Base-by-base conservation (phyloP, 2,797 vertebrate genomes). In the Pogoniulus pusillus region DNA sequence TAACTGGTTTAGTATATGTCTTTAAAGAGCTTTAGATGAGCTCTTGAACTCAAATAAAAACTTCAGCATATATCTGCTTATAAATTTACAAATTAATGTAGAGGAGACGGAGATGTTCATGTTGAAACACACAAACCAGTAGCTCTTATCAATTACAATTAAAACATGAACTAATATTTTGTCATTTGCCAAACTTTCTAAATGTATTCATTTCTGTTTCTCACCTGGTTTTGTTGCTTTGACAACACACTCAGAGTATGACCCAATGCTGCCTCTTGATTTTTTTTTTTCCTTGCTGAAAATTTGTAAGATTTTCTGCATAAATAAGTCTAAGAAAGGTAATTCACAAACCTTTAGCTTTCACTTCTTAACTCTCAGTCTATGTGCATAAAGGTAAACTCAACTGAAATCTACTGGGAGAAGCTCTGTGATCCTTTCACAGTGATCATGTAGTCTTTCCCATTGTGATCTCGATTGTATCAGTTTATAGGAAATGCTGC, bases 201-300 rank as follows among this genome's bases (percentile, higher is more conserved):
- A 93, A 79, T 59, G 24, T 77, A 41, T 82, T 93, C 30, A 79
- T 91, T 90, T 96, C 22, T 86, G 74, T 93, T 96, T 64, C 68
- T 93, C 45, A 93, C 83, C 78, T 96, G 79, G 6, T 72, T 94
- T 95, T 85, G 72, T 72, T 92, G 32, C 76, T 92, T 72, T 87
- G 77, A 75, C 43, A 89, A 78, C 87, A 94, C 32, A 85, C 73
- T 90, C 35, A 49, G 32, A 74, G 74, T 30, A 35, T 53, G 69
- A 70, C 27, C 39, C 45, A 88, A 60, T 18, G 59, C 70, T 77
- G 7, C 39, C 6, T 60, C 16, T 90, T 54, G 77, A 41, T 72
- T 73, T 75, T 82, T 88, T 76, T 81, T 88, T 88, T 76, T 81
- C 88, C 71, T 86, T 82, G 88, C 45, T 6, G 26, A 70, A 70